Conservation (phyloP, 2,113 vertebrate species). For the Thermophis baileyi region DNA sequence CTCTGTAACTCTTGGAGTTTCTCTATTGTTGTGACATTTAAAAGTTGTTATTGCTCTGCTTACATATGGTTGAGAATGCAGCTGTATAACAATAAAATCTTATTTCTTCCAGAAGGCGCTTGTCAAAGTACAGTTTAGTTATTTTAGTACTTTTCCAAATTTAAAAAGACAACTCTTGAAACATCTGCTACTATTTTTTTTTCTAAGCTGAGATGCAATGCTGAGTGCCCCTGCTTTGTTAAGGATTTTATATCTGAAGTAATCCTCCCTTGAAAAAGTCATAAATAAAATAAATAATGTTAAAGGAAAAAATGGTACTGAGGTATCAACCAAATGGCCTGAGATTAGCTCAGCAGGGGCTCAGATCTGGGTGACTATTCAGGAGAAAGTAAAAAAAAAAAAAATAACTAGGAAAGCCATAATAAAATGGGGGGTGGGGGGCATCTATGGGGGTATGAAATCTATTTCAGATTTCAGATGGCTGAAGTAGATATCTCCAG, state of each 20-base stretch:
- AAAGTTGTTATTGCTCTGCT: slow-evolving; percentile 15
- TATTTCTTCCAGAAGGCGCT: slow-evolving; percentile 28
- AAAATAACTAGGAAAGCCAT: not conserved
- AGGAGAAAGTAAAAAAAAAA: not conserved
- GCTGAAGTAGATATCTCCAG: no score
- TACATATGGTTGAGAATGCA: slow-evolving; percentile 23
- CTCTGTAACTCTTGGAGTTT: not conserved
- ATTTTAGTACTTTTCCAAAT: not conserved
- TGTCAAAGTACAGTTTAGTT: slow-evolving; percentile 34
- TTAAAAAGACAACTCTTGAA: not conserved
- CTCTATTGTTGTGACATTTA: slow-evolving; percentile 37
- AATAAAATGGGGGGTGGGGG: not conserved
- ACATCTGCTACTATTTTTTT: not conserved
- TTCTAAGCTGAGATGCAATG: not conserved
- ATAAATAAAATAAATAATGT: not conserved
- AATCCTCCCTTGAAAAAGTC: not conserved
- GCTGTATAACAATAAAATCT: slow-evolving; percentile 27
- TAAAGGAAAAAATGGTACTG: not conserved
- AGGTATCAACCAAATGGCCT: not conserved
- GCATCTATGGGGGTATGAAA: no score
- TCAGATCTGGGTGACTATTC: not conserved
- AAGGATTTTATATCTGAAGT: not conserved
- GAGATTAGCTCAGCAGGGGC: not conserved
- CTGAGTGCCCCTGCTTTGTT: not conserved
- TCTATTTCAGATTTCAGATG: no score